A percentile compares a stretch with the other conserved stretches of the same genome.
These are phyloP conservation scores for Metridium senile DNA, from an alignment of 92 coral and sea anemone species.

Conservation along the genomic window DNA sequence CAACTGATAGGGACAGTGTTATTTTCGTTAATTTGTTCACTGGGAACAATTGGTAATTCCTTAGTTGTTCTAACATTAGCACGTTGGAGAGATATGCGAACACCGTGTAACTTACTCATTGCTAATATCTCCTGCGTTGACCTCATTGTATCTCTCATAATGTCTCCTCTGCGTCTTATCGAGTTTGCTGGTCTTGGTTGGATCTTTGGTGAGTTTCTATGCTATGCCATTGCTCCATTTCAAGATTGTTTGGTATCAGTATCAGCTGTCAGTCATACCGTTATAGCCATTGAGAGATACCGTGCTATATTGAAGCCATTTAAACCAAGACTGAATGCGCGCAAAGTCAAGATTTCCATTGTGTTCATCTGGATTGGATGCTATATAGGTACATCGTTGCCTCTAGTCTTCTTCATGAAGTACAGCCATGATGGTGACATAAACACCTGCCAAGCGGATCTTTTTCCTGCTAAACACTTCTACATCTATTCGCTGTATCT, in stretches of 20 bases:
- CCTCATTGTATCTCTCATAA: slow-evolving; percentile 49
- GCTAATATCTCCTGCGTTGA: slow-evolving; percentile 70
- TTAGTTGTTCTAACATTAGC: slow-evolving; percentile 47
- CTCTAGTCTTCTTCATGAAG: slow-evolving; percentile 47
- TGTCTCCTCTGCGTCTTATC: slow-evolving; percentile 63
- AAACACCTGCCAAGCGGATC: slow-evolving; percentile 13
- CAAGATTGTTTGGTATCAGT: slow-evolving; percentile 72
- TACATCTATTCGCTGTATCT: slow-evolving; percentile 61
- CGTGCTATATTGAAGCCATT: slow-evolving; percentile 61
- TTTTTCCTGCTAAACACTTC: slow-evolving; percentile 30
- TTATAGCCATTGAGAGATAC: slow-evolving; percentile 75
- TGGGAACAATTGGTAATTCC: slow-evolving; percentile 48
- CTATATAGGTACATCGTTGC: slow-evolving; percentile 47
- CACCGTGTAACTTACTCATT: slow-evolving; percentile 65
- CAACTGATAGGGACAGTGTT: slow-evolving; percentile 42
- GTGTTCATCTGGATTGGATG: slow-evolving; percentile 43
- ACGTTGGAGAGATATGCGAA: slow-evolving; percentile 61
- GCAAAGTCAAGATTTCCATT: slow-evolving; percentile 43
- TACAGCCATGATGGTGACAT: neutral
- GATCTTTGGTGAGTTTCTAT: slow-evolving; percentile 74
- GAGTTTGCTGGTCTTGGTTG: slow-evolving; percentile 60
- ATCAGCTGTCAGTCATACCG: slow-evolving; percentile 73
- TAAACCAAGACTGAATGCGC: slow-evolving; percentile 44
- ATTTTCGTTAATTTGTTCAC: slow-evolving; percentile 33
- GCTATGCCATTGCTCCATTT: slow-evolving; percentile 61